Evolutionary conservation across 2,797 vertebrate genomes (phyloP), one percentile per base, ranked within the genome.

Genomic region (Manis pentadactyla): DNA sequence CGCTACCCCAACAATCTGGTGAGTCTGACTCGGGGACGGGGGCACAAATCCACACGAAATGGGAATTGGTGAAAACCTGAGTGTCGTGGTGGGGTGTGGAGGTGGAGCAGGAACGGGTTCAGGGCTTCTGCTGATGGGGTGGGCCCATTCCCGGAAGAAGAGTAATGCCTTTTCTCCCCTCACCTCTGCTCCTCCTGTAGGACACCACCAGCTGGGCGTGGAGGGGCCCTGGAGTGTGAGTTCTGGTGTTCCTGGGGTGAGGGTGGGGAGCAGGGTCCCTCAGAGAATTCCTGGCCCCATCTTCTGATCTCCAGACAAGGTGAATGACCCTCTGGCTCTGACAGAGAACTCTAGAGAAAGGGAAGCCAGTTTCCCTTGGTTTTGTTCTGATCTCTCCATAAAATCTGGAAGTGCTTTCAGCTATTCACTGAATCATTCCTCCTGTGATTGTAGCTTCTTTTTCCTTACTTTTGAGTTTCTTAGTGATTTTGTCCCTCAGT

Each of bases 1-100:
- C 99, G 97, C 91, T 99, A 99, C 97, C 99, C 99, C 81, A 99
- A 99, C 97, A 98, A 98, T 88, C 94, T 99, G 99, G 99, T 99
- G 97, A 99, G 99, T 98, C 59, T 78, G 61, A 1, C 68, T 63
- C 14, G 59, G 61, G 14, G n/a, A 15, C 1, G 7, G 63, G 49
- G 23, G 25, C 84, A 53, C 29, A 64, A 75, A 69, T 55, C 63
- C 49, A 42, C 55, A 59, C 49, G 21, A 53, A 84, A 5, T 34
- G 53, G 84, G 42, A 74, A 55, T 64, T n/a, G 63, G 61, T 90
- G 64, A 37, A 39, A 77, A 61, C 34, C 27, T 25, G 29, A 17
- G 27, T 64, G 19, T 13, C 5, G 0, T 11, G 31, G 11, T 37
- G 46, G 31, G 57, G 12, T 66, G 29, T 25, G 18, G n/a, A 82